Conservation (phyloP, 2,888 invertebrate genomes). For the Rhingia campestris region DNA sequence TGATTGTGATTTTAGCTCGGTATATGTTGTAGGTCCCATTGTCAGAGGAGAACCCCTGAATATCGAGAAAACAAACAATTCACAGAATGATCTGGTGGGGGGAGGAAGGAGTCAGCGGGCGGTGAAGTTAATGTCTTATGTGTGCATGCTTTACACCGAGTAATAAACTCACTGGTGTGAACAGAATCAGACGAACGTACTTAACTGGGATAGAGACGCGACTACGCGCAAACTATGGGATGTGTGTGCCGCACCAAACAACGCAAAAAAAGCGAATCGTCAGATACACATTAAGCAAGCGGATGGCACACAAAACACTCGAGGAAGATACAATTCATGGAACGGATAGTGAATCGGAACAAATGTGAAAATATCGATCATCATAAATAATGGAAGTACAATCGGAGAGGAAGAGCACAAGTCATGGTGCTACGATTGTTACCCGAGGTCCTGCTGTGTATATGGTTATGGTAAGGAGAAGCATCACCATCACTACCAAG, state of each 20-base stretch:
- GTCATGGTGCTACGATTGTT: slow-evolving; percentile 25
- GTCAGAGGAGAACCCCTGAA: slow-evolving; percentile 35
- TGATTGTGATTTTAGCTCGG: slow-evolving; percentile 57
- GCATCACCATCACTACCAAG: neutral
- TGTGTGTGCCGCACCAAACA: slow-evolving; percentile 15
- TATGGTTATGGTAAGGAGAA: neutral
- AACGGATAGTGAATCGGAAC: slow-evolving; percentile 69
- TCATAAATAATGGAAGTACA: slow-evolving; percentile 72
- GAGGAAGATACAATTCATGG: slow-evolving; percentile 49
- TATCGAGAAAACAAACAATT: slow-evolving; percentile 66
- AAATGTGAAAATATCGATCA: slow-evolving; percentile 73
- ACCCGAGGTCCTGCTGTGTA: neutral
- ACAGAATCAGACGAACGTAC: slow-evolving; percentile 44
- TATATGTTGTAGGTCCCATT: neutral
- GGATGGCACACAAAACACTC: slow-evolving; percentile 23
- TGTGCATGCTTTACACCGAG: slow-evolving; percentile 49
- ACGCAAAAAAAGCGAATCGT: slow-evolving; percentile 41
- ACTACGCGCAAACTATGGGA: slow-evolving; percentile 41
- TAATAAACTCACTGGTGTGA: slow-evolving; percentile 65
- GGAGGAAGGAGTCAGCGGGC: slow-evolving; percentile 29
- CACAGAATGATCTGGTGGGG: slow-evolving; percentile 56
- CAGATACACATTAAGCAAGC: slow-evolving; percentile 40
- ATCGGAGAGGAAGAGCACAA: slow-evolving; percentile 50
- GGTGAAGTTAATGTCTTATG: slow-evolving; percentile 53
- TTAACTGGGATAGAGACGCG: slow-evolving; percentile 67